Evolutionary conservation across 2,797 vertebrate species (phyloP), one percentile per base, ranked within the genome.

Genomic region (Fringilla coelebs): DNA sequence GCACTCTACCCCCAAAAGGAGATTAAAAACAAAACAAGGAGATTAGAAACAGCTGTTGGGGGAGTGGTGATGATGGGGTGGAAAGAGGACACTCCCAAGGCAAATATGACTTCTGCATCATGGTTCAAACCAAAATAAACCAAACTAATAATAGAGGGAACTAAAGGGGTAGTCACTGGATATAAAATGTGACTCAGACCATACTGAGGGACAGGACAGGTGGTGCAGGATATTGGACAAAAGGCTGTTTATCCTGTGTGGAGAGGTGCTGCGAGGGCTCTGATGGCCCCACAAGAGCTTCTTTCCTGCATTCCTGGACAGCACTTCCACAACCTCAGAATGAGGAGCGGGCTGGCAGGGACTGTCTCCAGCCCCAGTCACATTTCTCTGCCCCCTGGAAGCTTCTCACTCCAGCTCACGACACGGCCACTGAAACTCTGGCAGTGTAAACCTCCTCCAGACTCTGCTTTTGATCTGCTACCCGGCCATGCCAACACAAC

Each of bases 91-190:
- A 92, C 96, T 93, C 93, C 93, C 90, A 91, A 94, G 79, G 57
- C 86, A 96, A 95, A 88, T 90, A 92, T 96, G 81, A 80, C 71
- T 85, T 76, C 63, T 90, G 77, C 74, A 82, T 91, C 77, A 65
- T 22, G 54, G 88, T 76, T 94, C 80, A 87, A 94, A 96, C 90
- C 78, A 90, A 96, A 97, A 96, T 96, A 97, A 96, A 89, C 40
- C 48, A 58, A 85, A 84, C 93, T 94, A 96, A 92, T 93, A 90
- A 90, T 96, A 95, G 92, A 81, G 28, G 21, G 49, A 90, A 70
- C 73, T 90, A 63, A 78, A 94, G 34, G 58, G 70, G 60, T 75
- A 63, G 54, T 88, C 81, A 63, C 63, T 73, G 61, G 36, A 28
- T 94, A 70, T 51, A 73, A 89, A 84, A 82, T 41, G 38, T 94